These are phyloP conservation scores for Griposia aprilina DNA, from an alignment of 2,888 invertebrate genomes.

Conservation along the genomic window DNA sequence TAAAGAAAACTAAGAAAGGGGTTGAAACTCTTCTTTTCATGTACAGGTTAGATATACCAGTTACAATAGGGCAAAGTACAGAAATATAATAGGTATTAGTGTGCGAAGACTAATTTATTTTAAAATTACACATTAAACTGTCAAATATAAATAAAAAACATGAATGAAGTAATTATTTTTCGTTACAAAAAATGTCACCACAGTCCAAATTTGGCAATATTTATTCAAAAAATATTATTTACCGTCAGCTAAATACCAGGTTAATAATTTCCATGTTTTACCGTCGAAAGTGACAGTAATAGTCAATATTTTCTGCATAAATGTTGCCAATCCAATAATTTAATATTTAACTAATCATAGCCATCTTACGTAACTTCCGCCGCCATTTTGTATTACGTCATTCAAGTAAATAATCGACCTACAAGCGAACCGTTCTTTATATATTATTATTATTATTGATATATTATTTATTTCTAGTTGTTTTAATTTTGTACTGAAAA, in stretches of 20 bases:
- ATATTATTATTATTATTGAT: slow-evolving; percentile 67
- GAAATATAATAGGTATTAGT: not conserved
- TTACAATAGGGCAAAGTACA: not conserved
- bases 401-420: slow-evolving; percentile 62
- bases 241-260: not conserved
- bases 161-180: slow-evolving; percentile 50
- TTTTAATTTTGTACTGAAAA: slow-evolving; percentile 52
- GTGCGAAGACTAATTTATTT: not conserved
- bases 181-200: slow-evolving; percentile 29
- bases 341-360: slow-evolving; percentile 52
- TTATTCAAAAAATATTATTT: slow-evolving; percentile 9
- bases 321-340: slow-evolving; percentile 33
- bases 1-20: not conserved
- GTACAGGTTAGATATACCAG: not conserved
- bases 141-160: slow-evolving; percentile 8
- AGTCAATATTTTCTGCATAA: slow-evolving; percentile 17
- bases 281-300: not conserved
- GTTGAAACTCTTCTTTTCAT: too few relatives aligned
- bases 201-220: slow-evolving; percentile 12
- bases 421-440: slow-evolving; percentile 58
- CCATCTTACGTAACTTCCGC: slow-evolving; percentile 35
- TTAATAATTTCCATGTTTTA: not conserved
- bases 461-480: slow-evolving; percentile 65
- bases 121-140: slow-evolving; percentile 24
- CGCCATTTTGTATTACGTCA: slow-evolving; percentile 50